Evolutionary conservation across 2,888 invertebrate genomes (phyloP).

Genomic region (Cephus sareptanus): DNA sequence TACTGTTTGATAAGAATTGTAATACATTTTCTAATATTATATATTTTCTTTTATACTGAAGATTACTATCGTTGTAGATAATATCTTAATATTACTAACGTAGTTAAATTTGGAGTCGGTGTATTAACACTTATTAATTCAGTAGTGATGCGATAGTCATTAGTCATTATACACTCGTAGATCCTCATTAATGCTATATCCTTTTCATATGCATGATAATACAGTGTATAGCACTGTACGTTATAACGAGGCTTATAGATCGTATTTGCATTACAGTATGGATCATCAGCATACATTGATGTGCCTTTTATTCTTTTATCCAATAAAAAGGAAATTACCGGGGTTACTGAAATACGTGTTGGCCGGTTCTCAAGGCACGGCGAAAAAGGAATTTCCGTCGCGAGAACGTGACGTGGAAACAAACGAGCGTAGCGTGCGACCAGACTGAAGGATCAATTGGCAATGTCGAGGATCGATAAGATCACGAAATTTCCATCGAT

Average conservation of each 20-base stretch:
- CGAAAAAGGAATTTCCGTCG: neutral
- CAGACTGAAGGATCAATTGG: neutral
- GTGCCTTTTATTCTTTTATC: neutral
- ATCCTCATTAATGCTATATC: neutral
- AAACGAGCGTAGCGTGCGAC: neutral
- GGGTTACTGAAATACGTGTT: neutral
- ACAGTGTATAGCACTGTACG: neutral
- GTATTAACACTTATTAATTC: neutral
- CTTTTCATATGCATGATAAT: neutral
- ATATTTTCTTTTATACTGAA: neutral
- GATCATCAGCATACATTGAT: neutral
- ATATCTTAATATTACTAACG: neutral
- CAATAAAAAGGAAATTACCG: neutral
- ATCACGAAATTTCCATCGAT: neutral
- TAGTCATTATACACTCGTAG: neutral
- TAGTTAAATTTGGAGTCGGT: neutral
- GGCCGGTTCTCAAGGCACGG: neutral
- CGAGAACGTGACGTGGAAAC: neutral
- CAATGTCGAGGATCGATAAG: neutral
- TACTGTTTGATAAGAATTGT: too few species aligned
- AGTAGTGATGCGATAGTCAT: neutral
- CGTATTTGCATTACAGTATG: neutral
- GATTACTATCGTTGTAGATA: neutral
- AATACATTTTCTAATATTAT: neutral
- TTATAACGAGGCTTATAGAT: neutral